Base-by-base conservation (phyloP, 2,888 invertebrate genomes). In the Malthinus flaveolus region DNA sequence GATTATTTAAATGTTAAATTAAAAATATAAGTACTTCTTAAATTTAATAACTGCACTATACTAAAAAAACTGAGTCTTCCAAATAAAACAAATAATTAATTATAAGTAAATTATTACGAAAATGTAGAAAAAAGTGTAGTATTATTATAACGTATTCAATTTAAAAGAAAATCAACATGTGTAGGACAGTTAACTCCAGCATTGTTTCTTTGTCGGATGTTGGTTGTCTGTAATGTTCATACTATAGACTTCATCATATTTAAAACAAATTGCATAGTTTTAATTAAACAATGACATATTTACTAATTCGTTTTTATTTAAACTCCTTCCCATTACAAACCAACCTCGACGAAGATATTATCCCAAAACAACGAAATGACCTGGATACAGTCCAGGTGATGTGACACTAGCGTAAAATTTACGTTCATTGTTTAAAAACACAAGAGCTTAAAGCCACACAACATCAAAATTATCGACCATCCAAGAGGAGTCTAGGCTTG, bases 41-140 rank as follows among this genome's bases (percentile, higher is more conserved):
- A 66, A 62, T 61, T 42, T 67, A 63, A 23, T 23, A 23, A 51
- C 68, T 69, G 68, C 70, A 73, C 71, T 74, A 72, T 73, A 74
- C 75, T 75, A 75, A 76, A 23, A n/a, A 23, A 78, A 79, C 78
- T 74, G 74, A 78, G 79, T 79, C 79, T 79, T 79, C 79, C 79
- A 79, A 71, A 74, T 77, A 77, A 78, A 77, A 79, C 78, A 79
- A 78, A 79, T 79, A 79, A 79, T 78, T 75, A 78, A 77, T 74
- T 77, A 73, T 79, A 78, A 78, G 77, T 74, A 73, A 74, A 68
- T 68, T 64, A 66, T 62, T 59, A 56, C 59, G 57, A 58, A 60
- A 52, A 53, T 62, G 58, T 57, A 59, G 48, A 55, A 44, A 52
- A 59, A 58, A 62, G 63, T 66, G 66, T 63, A 69, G 68, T 67